phyloP scores from a whole-genome alignment of 1,140 invertebrate species.

The Armadillidium nasatum region DNA sequence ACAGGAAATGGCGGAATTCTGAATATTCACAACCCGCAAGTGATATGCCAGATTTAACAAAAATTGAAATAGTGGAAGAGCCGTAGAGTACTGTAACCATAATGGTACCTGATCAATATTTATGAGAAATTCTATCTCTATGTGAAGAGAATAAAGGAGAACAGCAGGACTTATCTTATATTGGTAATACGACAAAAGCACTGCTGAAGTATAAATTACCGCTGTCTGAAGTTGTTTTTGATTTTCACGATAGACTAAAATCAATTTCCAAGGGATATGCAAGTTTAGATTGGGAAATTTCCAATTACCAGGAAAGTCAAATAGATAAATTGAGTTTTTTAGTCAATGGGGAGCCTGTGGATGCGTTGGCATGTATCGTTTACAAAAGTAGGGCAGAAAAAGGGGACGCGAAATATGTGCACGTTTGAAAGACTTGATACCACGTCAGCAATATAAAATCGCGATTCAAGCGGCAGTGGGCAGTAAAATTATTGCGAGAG shows the following conservation, averaged over 20 bases:
- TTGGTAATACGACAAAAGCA: no score
- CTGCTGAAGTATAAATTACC: neutral
- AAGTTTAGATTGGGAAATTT: neutral
- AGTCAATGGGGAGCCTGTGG: neutral
- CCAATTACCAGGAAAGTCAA: neutral
- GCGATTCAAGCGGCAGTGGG: neutral
- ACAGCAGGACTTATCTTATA: no score
- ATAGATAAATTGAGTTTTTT: neutral
- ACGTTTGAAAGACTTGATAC: neutral
- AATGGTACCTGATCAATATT: no score
- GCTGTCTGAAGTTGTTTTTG: neutral
- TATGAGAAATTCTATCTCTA: no score
- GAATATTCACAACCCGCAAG: no score
- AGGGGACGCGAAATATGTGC: neutral
- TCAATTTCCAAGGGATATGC: neutral
- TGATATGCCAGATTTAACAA: no score
- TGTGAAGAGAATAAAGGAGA: no score
- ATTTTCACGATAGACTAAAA: slow-evolving; percentile 12
- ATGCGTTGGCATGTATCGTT: neutral
- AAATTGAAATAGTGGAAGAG: no score
- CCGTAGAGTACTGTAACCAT: no score
- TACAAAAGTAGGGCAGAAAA: neutral
- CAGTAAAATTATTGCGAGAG: no score
- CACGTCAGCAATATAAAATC: neutral
- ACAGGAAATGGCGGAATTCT: no score